Evolutionary conservation across 2,113 vertebrate species (phyloP).

Genomic region (Emydura subglobosa): DNA sequence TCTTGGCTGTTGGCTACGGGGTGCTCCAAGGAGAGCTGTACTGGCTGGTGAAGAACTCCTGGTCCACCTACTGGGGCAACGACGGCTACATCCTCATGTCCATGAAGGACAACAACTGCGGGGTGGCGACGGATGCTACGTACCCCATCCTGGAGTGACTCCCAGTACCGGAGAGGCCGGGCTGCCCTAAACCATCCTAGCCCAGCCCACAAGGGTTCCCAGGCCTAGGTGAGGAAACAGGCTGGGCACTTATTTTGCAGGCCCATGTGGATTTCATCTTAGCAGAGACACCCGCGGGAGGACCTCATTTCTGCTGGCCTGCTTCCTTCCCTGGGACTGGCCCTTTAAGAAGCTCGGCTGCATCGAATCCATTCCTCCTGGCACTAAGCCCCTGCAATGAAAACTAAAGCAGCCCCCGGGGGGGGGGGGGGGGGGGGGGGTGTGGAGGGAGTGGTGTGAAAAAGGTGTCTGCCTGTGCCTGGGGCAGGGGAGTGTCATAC

Average conservation of each 20-base stretch:
- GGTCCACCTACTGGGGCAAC: conserved; percentile 89
- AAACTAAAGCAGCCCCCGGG: not conserved
- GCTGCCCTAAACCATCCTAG: not conserved
- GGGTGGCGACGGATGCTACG: conserved; percentile 85
- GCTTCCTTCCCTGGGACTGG: not conserved
- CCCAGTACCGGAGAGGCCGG: not conserved
- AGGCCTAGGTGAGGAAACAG: no score
- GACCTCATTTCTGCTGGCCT: not conserved
- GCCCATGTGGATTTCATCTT: not conserved
- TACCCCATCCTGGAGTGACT: conserved; percentile 79
- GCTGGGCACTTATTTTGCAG: not conserved
- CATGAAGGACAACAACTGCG: conserved; percentile 89
- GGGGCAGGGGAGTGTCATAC: not conserved
- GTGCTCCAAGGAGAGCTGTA: conserved; percentile 80
- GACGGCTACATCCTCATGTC: conserved; percentile 89
- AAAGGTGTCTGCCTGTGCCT: not conserved
- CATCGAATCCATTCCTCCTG: not conserved
- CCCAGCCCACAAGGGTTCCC: not conserved
- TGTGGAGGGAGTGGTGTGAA: not conserved
- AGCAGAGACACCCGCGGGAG: not conserved
- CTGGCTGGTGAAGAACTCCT: conserved; percentile 90
- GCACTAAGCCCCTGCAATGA: not conserved
- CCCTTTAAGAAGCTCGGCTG: not conserved
- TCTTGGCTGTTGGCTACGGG: conserved; percentile 85
- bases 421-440: not conserved